phyloP scores from a whole-genome alignment of 2,888 invertebrate genomes.

The Amphimallon solstitiale region DNA sequence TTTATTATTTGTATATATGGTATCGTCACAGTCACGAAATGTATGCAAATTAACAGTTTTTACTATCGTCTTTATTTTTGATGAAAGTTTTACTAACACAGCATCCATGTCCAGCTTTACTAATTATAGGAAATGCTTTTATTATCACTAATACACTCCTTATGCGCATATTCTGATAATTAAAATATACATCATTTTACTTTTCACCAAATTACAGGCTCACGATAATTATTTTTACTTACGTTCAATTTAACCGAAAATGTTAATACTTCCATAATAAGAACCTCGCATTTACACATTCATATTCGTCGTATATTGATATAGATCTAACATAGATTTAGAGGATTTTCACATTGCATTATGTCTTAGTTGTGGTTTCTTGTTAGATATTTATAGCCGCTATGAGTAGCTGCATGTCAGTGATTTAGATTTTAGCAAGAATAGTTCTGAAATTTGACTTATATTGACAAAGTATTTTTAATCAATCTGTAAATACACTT shows the following conservation, averaged over 20 bases:
- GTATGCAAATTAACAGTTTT: too few species aligned
- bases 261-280: constrained; percentile 12
- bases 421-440: constrained; percentile 16
- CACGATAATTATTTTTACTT: background rate
- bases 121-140: too few species aligned
- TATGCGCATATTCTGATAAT: too few species aligned
- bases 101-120: too few species aligned
- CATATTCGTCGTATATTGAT: background rate
- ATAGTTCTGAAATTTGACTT: background rate
- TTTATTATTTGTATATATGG: too few species aligned
- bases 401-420: constrained; percentile 20
- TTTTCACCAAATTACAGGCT: background rate
- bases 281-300: background rate
- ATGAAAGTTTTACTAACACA: too few species aligned
- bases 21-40: too few species aligned
- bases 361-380: constrained; percentile 10
- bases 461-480: background rate
- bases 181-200: too few species aligned
- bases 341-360: constrained; percentile 19
- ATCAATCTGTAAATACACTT: too few species aligned
- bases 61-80: too few species aligned
- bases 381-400: constrained; percentile 3
- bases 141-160: too few species aligned
- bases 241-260: constrained; percentile 5
- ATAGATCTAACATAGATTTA: background rate